These are phyloP conservation scores for Crenuchus spilurus DNA, from an alignment of 2,797 vertebrate species.

Conservation along the genomic window DNA sequence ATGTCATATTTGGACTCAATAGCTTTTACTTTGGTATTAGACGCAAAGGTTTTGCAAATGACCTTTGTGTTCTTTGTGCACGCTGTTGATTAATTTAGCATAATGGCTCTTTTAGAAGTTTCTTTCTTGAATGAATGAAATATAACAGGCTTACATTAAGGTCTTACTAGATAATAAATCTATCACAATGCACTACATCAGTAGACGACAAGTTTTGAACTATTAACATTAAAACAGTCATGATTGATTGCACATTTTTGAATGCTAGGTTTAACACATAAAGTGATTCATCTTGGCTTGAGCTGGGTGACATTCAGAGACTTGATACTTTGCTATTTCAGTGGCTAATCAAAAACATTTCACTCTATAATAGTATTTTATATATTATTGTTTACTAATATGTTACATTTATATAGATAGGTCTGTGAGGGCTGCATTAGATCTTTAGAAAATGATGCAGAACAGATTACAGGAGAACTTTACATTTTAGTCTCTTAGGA, in stretches of 20 bases:
- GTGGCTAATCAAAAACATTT: background rate
- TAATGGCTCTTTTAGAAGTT: background rate
- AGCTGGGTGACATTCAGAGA: slow-evolving; percentile 22
- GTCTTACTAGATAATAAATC: background rate
- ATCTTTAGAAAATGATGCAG: too few relatives aligned
- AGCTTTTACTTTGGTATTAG: background rate
- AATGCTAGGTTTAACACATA: slow-evolving; percentile 65
- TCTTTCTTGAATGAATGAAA: too few relatives aligned
- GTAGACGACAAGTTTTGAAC: slow-evolving; percentile 57
- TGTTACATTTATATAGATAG: too few relatives aligned
- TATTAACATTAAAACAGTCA: slow-evolving; percentile 68
- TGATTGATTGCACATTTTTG: slow-evolving; percentile 63
- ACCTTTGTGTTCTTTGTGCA: background rate
- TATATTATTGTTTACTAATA: too few relatives aligned
- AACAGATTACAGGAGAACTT: too few relatives aligned
- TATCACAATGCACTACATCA: slow-evolving; percentile 31
- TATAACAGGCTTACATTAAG: background rate
- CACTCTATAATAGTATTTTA: too few relatives aligned
- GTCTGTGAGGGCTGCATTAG: too few relatives aligned
- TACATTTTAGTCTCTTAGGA: too few relatives aligned
- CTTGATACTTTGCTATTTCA: background rate
- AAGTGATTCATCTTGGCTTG: slow-evolving; percentile 57
- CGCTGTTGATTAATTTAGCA: background rate
- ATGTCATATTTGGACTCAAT: background rate
- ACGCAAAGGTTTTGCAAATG: background rate